Conservation (phyloP, 2,797 vertebrate species). For the Peromyscus attwateri region DNA sequence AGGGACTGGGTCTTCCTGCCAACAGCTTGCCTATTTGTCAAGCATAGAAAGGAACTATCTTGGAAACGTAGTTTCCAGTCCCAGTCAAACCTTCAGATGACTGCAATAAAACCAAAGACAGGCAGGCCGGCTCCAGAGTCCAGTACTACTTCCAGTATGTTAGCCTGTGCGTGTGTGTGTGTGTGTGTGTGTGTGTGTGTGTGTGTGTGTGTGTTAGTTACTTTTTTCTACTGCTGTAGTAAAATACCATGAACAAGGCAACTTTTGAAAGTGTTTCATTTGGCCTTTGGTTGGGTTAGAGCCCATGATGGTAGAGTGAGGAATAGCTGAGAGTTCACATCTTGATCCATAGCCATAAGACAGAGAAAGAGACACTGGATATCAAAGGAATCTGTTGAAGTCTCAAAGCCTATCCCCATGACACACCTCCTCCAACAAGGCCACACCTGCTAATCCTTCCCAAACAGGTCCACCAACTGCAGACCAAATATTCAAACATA, state of each 20-base stretch:
- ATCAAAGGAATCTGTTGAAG: background rate
- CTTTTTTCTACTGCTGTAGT: background rate
- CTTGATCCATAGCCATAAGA: background rate
- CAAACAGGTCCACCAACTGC: background rate
- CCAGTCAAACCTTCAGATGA: background rate
- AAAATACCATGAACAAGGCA: background rate
- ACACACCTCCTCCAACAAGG: background rate
- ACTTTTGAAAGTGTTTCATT: background rate
- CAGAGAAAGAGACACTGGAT: background rate
- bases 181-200: background rate
- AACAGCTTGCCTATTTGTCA: background rate
- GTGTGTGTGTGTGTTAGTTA: background rate
- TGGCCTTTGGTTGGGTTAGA: background rate
- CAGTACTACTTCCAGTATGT: background rate
- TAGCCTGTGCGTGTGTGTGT: background rate
- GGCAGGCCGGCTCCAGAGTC: background rate
- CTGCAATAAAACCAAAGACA: background rate
- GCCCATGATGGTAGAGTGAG: background rate
- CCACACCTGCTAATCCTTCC: background rate
- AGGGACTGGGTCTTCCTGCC: background rate
- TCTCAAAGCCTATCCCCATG: background rate
- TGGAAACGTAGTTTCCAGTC: background rate
- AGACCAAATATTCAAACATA: background rate
- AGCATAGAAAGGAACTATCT: background rate
- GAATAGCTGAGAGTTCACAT: background rate